Evolutionary conservation across 2,797 vertebrate species (phyloP).

Genomic region (Pseudotriccus pelzelni): DNA sequence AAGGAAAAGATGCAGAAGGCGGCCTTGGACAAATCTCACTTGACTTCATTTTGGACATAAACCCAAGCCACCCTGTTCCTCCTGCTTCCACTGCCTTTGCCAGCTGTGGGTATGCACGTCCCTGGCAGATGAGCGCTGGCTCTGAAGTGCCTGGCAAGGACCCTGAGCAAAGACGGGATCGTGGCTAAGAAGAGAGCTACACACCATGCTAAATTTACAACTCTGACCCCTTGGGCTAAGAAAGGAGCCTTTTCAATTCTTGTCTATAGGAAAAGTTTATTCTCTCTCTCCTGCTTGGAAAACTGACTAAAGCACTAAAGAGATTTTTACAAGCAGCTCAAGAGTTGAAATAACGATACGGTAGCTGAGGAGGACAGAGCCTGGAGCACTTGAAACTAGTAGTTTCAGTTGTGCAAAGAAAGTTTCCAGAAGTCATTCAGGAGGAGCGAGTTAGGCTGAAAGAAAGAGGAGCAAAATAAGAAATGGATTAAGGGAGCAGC

Average conservation of each 20-base stretch:
- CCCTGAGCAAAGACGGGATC: not conserved
- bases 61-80: not conserved
- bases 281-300: not conserved
- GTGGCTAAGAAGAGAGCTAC: not conserved
- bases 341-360: not conserved
- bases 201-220: not conserved
- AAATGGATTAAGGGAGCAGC: not conserved
- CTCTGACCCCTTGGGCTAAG: not conserved
- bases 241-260: not conserved
- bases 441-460: not conserved
- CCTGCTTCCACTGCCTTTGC: not conserved
- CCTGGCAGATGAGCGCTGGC: not conserved
- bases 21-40: not conserved
- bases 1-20: not conserved
- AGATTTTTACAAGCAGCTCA: not conserved
- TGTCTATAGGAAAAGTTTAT: not conserved
- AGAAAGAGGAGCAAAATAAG: not conserved
- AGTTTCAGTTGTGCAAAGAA: not conserved
- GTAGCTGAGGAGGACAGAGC: not conserved
- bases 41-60: not conserved
- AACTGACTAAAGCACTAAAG: not conserved
- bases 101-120: rapidly evolving
- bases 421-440: not conserved
- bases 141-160: not conserved
- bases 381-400: not conserved